Evolutionary conservation across 2,888 invertebrate species (phyloP).

Genomic region (Orthonychiurus folsomi): DNA sequence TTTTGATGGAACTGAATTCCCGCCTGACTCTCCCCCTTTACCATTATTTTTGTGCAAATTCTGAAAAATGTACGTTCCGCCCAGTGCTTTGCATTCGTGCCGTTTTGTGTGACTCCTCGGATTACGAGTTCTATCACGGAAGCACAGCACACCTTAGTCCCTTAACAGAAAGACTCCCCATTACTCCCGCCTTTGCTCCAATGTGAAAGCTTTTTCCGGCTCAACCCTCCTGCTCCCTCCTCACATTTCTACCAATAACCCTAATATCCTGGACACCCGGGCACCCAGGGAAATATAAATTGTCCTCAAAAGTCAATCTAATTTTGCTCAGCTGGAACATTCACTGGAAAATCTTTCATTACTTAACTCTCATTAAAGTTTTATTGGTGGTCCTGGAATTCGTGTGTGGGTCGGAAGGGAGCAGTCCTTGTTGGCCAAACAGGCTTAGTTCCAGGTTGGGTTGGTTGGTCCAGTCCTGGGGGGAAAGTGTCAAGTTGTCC

Average conservation of each 20-base stretch:
- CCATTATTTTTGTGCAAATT: slow-evolving; percentile 16
- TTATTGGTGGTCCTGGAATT: no score
- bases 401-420: no score
- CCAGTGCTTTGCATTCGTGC: slow-evolving; percentile 17
- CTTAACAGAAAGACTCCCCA: slow-evolving; percentile 10
- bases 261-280: not conserved
- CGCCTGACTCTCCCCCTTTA: not conserved
- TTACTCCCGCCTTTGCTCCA: slow-evolving; percentile 12
- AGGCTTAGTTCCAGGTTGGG: no score
- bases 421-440: no score
- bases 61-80: slow-evolving; percentile 23
- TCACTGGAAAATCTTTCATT: no score
- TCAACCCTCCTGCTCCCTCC: no score
- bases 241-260: not conserved
- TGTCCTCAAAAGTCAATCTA: no score
- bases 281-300: no score
- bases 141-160: slow-evolving; percentile 16
- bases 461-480: not conserved
- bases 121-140: slow-evolving; percentile 23
- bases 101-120: slow-evolving; percentile 16
- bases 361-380: no score
- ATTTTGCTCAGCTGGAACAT: no score
- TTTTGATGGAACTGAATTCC: not conserved
- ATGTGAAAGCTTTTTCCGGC: not conserved
- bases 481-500: not conserved